Percentiles rank a stretch among this genome's conserved stretches.
Conservation (phyloP, 2,888 invertebrate genomes). For the Conchocele bisecta region DNA sequence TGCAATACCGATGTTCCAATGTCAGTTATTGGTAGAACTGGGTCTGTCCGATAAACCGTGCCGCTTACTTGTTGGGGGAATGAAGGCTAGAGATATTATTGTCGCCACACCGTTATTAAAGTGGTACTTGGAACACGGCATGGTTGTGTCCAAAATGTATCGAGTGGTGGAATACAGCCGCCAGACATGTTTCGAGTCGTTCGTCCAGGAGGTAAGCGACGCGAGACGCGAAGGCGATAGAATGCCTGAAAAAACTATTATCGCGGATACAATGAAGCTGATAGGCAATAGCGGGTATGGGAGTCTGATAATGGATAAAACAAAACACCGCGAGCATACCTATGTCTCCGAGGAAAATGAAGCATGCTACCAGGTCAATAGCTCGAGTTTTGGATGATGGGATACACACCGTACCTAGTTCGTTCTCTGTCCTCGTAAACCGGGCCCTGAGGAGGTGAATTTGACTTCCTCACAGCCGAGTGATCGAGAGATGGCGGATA, state of each 20-base stretch:
- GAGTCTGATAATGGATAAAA: constrained; percentile 50
- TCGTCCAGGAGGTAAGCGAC: background rate
- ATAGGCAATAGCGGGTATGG: constrained; percentile 48
- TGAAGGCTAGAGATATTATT: constrained; percentile 38
- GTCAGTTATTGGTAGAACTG: constrained; percentile 34
- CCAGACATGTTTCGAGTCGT: constrained; percentile 19
- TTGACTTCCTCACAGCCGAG: no score
- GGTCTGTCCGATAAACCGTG: no score
- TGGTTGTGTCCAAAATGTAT: constrained; percentile 41
- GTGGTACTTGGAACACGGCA: constrained; percentile 57
- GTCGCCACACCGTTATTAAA: constrained; percentile 47
- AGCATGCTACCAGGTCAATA: no score
- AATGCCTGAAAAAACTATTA: constrained; percentile 22
- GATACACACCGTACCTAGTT: no score
- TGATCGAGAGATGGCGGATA: no score
- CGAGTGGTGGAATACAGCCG: constrained; percentile 23
- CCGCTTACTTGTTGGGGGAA: constrained; percentile 37
- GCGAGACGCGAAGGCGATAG: constrained; percentile 28
- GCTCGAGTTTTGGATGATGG: no score
- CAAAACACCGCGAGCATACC: constrained; percentile 30
- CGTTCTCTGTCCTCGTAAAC: no score
- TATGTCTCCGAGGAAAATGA: constrained; percentile 48
- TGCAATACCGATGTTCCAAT: constrained; percentile 33
- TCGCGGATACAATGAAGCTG: constrained; percentile 35
- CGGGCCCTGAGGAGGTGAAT: no score